Conservation (phyloP, 2,888 invertebrate species). For the Gisinianus flammeolus region DNA sequence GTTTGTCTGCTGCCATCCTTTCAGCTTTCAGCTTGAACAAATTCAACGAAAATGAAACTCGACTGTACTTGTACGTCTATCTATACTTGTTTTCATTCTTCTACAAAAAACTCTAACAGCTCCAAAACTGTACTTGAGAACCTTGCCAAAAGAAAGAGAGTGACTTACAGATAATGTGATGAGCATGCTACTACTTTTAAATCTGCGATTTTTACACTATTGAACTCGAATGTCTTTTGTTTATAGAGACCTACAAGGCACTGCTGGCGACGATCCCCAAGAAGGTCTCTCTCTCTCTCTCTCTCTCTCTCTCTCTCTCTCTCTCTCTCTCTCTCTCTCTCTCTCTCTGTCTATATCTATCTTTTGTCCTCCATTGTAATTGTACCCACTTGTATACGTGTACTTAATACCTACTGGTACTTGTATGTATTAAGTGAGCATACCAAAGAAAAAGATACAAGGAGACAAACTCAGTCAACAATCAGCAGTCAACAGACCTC, state of each 20-base stretch:
- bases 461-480: no score
- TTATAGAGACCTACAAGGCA: no score
- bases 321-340: no score
- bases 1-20: conserved; percentile 34
- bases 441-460: no score
- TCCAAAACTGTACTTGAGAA: conserved; percentile 20
- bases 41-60: conserved; percentile 36
- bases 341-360: no score
- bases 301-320: no score
- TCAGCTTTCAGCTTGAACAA: conserved; percentile 32
- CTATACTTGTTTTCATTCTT: neutral
- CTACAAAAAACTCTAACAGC: neutral
- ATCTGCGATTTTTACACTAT: neutral
- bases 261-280: no score
- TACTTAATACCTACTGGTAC: no score
- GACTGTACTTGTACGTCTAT: neutral
- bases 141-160: conserved; percentile 30
- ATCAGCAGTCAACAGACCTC: no score
- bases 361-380: no score
- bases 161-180: conserved; percentile 10
- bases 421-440: no score
- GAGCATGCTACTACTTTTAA: conserved; percentile 20
- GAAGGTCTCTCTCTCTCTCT: conserved; percentile 2
- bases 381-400: no score
- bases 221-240: conserved; percentile 8